Conservation (phyloP, 2,888 invertebrate species). For the Platynereis dumerilii region DNA sequence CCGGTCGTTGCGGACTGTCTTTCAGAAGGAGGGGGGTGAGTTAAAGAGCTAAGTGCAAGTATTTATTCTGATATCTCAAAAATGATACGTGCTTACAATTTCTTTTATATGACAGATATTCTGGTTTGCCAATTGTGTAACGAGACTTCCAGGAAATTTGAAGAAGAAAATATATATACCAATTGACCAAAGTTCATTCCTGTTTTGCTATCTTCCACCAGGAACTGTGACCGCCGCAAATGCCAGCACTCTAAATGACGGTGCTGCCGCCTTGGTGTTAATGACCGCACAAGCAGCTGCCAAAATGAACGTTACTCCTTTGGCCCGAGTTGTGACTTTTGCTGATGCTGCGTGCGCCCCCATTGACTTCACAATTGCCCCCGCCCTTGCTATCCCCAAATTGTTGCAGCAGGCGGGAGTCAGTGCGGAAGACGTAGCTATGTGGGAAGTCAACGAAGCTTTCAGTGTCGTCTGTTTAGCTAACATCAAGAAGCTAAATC, state of each 20-base stretch:
- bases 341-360: slow-evolving; percentile 95
- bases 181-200: too few species aligned
- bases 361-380: slow-evolving; percentile 97
- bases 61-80: too few species aligned
- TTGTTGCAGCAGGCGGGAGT: slow-evolving; percentile 83
- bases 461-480: slow-evolving; percentile 95
- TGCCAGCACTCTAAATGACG: slow-evolving; percentile 96
- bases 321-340: slow-evolving; percentile 88
- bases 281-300: slow-evolving; percentile 79
- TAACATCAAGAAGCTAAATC: slow-evolving; percentile 82
- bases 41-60: too few species aligned
- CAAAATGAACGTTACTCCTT: slow-evolving; percentile 77
- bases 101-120: too few species aligned
- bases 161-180: too few species aligned
- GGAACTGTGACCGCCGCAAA: slow-evolving; percentile 96
- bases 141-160: too few species aligned
- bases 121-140: too few species aligned
- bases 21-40: slow-evolving; percentile 70
- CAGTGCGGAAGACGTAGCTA: slow-evolving; percentile 83
- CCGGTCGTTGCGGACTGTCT: slow-evolving; percentile 83
- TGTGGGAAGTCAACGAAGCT: slow-evolving; percentile 99
- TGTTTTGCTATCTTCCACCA: slow-evolving; percentile 37
- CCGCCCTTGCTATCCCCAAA: slow-evolving; percentile 86
- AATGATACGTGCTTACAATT: too few species aligned
- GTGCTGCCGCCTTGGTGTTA: slow-evolving; percentile 89